Percentiles rank a stretch among this genome's conserved stretches.
phyloP scores from a whole-genome alignment of 2,113 vertebrate genomes.

The Pungitius pungitius region DNA sequence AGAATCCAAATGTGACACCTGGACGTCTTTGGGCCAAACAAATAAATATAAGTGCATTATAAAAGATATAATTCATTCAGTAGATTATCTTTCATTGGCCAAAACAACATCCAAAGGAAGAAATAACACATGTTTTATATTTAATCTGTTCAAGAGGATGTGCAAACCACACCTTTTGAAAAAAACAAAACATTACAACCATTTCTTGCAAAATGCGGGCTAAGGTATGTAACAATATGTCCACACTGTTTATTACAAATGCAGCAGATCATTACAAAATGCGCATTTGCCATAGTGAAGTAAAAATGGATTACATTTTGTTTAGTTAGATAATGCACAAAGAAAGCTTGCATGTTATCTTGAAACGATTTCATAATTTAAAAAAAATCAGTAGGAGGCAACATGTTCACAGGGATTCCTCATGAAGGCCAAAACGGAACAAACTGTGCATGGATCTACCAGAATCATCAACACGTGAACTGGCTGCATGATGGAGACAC shows the following conservation, averaged over 20 bases:
- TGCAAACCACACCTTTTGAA: background rate
- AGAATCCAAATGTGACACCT: background rate
- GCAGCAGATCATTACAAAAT: background rate
- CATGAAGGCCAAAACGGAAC: slow-evolving; percentile 14
- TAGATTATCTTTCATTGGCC: background rate
- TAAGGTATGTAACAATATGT: background rate
- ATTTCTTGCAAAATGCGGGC: background rate
- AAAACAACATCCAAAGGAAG: background rate
- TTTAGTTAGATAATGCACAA: background rate
- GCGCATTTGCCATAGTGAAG: background rate
- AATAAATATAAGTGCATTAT: background rate
- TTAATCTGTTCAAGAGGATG: background rate
- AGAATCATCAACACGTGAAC: slow-evolving; percentile 22
- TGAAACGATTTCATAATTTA: slow-evolving; percentile 1
- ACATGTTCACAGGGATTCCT: slow-evolving; percentile 37
- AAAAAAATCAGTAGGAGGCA: slow-evolving; percentile 26
- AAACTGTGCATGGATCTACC: slow-evolving; percentile 22
- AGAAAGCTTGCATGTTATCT: background rate
- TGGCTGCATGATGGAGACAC: slow-evolving; percentile 18
- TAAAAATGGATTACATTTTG: background rate
- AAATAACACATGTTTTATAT: background rate
- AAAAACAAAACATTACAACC: background rate
- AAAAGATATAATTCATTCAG: background rate
- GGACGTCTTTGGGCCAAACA: background rate
- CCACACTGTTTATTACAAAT: background rate